Base-by-base conservation (phyloP, 2,888 invertebrate species). In the Achlya flavicornis region DNA sequence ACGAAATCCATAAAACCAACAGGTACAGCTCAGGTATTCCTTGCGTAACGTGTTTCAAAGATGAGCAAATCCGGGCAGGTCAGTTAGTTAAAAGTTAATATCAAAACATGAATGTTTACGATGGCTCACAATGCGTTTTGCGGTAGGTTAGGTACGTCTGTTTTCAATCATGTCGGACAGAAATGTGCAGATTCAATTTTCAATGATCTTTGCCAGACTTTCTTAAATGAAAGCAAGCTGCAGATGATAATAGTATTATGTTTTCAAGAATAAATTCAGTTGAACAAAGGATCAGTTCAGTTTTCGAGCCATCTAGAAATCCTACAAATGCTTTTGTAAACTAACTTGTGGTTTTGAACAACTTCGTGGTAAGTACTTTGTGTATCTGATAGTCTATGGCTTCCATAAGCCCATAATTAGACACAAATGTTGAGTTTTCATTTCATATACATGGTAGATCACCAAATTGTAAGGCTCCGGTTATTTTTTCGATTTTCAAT, bases 121-220 rank as follows among this genome's bases (percentile, higher is more conserved):
- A n/a, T n/a, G 7, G 19, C 11, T 19, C 11, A 53, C 19, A 53
- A 59, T 59, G 16, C n/a, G 35, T 35, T 19, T 59, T 59, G 38
- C 59, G 59, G 59, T 59, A 59, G 59, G 59, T 59, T 19, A 59
- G 38, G 19, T 4, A 53, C 14, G 16, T 12, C 60, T 60, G 60
- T 41, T 41, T 41, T 26, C 60, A 26, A 60, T 60, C 60, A 60
- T 38, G 1, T 0, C 10, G n/a, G 19, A 41, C 60, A 41, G 12
- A 60, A 26, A 41, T 41, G 60, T 10, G 19, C 16, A 19, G 19
- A 41, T 59, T 38, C 33, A 59, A 59, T 41, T 38, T n/a, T 5
- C 16, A 14, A 16, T 59, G 60, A 60, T 43, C 3, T 11, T 26
- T 12, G 41, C 60, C 60, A 60, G 60, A 60, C 43, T 32, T 33